Evolutionary conservation across 2,888 invertebrate species (phyloP), one percentile per base, ranked within the genome.

Genomic region (Arenicola marina): DNA sequence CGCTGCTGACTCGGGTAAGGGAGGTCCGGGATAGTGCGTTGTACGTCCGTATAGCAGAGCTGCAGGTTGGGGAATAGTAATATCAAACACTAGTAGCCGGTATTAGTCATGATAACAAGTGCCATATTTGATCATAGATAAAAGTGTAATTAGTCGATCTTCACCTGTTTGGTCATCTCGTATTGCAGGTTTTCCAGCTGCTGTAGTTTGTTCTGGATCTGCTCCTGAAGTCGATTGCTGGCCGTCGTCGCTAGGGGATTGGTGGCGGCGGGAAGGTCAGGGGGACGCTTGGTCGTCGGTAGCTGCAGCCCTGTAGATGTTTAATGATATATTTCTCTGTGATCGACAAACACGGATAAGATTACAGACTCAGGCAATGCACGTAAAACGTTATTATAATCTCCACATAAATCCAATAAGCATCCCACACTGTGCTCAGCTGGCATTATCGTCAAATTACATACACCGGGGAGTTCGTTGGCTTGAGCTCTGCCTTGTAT

Each of bases 101-200:
- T n/a, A n/a, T n/a, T n/a, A n/a, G n/a, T n/a, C n/a, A n/a, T n/a
- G n/a, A n/a, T n/a, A n/a, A n/a, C n/a, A n/a, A n/a, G n/a, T n/a
- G n/a, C n/a, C n/a, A n/a, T n/a, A 38, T 38, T 38, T 38, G 38
- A 38, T 38, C 11, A 11, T 15, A 15, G 18, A 18, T 38, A 38
- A 38, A 11, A 38, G 38, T 38, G 11, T 15, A 38, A 18, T 38
- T 38, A 18, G 18, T 38, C 18, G 18, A 15, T 24, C 48, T 24
- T 21, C 48, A 79, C 80, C 76, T 80, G 77, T 75, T 76, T 78
- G 1, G 80, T 82, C 0, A 81, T 73, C 53, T 78, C 72, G 67
- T 82, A 82, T 65, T 82, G 81, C 15, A 80, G 72, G 44, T 77
- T 71, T 63, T 82, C 82, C 21, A 82, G 68, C 69, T 81, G 77